Conservation (phyloP, 2,888 invertebrate species). For the Dryobotodes eremita region DNA sequence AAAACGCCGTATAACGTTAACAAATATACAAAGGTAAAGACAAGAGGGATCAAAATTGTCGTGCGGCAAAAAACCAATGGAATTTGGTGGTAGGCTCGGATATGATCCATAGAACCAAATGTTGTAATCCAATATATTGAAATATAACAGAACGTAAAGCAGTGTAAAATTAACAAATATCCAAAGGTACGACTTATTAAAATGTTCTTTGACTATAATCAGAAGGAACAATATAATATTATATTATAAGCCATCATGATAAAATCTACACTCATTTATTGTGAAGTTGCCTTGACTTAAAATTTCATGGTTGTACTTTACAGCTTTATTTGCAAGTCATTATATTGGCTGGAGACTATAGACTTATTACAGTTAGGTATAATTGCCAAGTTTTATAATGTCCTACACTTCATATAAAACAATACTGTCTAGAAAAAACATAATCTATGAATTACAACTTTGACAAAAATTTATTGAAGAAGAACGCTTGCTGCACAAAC, state of each 20-base stretch:
- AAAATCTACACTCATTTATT: slow-evolving; percentile 67
- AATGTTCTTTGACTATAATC: slow-evolving; percentile 38
- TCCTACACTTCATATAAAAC: slow-evolving; percentile 7
- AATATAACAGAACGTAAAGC: background rate
- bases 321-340: slow-evolving; percentile 58
- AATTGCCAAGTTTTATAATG: slow-evolving; percentile 31
- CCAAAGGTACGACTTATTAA: slow-evolving; percentile 29
- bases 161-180: slow-evolving; percentile 7
- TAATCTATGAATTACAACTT: background rate
- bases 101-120: background rate
- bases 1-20: background rate
- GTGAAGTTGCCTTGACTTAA: slow-evolving; percentile 55
- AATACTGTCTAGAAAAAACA: background rate
- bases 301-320: slow-evolving; percentile 61
- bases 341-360: slow-evolving; percentile 40
- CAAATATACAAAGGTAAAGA: slow-evolving; percentile 9
- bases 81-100: background rate
- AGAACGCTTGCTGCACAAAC: slow-evolving; percentile 12
- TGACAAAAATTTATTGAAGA: background rate
- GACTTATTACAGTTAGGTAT: slow-evolving; percentile 33
- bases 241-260: slow-evolving; percentile 64
- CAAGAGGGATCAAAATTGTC: slow-evolving; percentile 8
- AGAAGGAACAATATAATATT: slow-evolving; percentile 52
- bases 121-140: background rate
- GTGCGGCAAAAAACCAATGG: background rate